Evolutionary conservation across 2,797 vertebrate species (phyloP), one percentile per base, ranked within the genome.

Genomic region (Acrossocheilus wenchowensis): DNA sequence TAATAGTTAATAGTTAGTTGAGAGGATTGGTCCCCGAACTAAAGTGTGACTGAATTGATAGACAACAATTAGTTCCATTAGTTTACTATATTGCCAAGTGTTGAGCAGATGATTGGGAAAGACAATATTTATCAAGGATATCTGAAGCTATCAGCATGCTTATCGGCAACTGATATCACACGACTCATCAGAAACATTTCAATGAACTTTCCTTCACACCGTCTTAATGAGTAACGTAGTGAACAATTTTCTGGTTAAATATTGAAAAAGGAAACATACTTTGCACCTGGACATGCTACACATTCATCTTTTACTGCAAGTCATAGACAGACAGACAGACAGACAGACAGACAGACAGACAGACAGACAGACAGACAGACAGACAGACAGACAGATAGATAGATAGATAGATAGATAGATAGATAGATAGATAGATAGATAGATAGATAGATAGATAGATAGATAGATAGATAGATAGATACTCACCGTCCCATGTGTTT

Each of bases 401-500:
- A 39, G 39, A 39, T 6, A 36, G 2, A 0, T 2, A 36, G 36
- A 36, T 2, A 30, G 30, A 36, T 2, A 36, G 36, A 39, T 4
- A 39, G 3, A 36, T 2, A 36, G 36, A 36, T 2, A 36, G 36
- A 36, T 2, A 36, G 36, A 36, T 2, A 36, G 36, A 36, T 2
- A 30, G 36, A 36, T 36, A 36, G 36, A 36, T 36, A 36, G 36
- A 36, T 36, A 36, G 36, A 36, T 36, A 36, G 36, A 36, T 36
- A 36, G 36, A 36, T n/a, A n/a, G 57, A 62, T n/a, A 64, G 66
- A 39, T 23, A 21, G 9, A 71, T 26, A 23, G 57, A 30, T 10
- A 80, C 88, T 92, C 74, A 99, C 98, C 98, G 94, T 88, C 95
- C 97, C 98, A 99, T 0, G 98, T 99, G 5, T 95, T 92, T 87